These are phyloP conservation scores for Pardalotus punctatus DNA, from an alignment of 2,113 vertebrate species.

Conservation along the genomic window DNA sequence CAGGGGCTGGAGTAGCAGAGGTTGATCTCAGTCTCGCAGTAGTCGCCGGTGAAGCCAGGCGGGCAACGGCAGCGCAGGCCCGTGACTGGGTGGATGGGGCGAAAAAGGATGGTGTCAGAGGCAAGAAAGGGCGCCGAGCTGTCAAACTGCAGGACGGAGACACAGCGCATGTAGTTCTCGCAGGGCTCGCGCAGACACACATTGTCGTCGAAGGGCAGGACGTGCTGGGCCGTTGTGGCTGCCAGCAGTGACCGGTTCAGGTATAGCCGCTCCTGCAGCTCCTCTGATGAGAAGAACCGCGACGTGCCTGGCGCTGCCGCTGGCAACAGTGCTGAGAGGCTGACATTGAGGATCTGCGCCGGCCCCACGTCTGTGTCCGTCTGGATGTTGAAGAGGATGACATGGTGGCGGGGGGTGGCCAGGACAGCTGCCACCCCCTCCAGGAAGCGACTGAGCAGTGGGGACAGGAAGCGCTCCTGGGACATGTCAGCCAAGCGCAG, in stretches of 20 bases:
- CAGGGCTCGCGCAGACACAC: conserved; percentile 94
- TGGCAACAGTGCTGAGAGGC: conserved; percentile 84
- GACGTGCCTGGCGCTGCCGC: background rate
- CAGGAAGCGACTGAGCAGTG: conserved; percentile 87
- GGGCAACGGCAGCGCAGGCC: conserved; percentile 94
- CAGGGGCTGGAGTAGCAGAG: conserved; percentile 96
- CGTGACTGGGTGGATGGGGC: conserved; percentile 91
- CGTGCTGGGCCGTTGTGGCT: conserved; percentile 84
- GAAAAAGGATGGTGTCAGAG: conserved; percentile 92
- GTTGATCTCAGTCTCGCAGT: conserved; percentile 95
- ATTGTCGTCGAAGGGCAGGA: conserved; percentile 97
- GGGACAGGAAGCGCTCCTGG: conserved; percentile 91
- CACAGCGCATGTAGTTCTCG: conserved; percentile 98
- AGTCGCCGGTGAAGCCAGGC: conserved; percentile 90
- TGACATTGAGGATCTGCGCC: conserved; percentile 91
- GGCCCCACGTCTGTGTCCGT: conserved; percentile 89
- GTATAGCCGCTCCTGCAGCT: conserved; percentile 93
- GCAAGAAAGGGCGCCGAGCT: conserved; percentile 93
- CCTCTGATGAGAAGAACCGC: conserved; percentile 88
- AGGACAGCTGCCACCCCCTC: conserved; percentile 89
- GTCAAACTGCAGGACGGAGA: conserved; percentile 93
- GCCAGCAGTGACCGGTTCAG: conserved; percentile 92
- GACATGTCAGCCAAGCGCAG: conserved; percentile 91
- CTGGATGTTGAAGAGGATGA: conserved; percentile 93
- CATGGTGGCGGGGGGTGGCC: conserved; percentile 80